Conservation (phyloP, 2,888 invertebrate species). For the Hemaris fuciformis region DNA sequence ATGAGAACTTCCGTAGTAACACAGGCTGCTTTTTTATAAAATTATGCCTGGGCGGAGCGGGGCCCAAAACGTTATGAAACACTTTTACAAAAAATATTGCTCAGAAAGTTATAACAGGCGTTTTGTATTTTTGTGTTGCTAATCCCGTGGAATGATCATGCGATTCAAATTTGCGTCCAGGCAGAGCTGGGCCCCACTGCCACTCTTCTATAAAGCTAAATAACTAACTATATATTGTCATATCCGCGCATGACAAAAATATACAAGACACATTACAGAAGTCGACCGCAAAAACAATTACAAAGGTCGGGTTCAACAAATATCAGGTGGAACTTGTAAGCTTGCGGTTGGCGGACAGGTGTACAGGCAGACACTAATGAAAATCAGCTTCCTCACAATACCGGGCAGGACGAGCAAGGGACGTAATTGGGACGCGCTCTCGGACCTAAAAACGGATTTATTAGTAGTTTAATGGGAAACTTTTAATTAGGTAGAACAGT, state of each 20-base stretch:
- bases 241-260: neutral
- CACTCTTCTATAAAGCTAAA: no score
- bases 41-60: no score
- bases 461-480: neutral
- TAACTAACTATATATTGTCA: neutral
- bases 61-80: no score
- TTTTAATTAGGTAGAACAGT: neutral
- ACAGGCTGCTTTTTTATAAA: no score
- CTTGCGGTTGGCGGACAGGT: constrained; percentile 14
- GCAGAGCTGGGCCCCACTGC: no score
- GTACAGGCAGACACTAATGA: constrained; percentile 15
- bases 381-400: constrained; percentile 15
- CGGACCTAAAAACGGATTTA: neutral
- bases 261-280: neutral
- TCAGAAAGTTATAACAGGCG: no score
- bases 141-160: no score
- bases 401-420: neutral
- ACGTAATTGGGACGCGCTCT: neutral
- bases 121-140: no score
- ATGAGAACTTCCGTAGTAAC: no score
- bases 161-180: no score
- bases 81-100: no score
- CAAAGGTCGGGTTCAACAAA: neutral
- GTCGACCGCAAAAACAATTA: constrained; percentile 12
- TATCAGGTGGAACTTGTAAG: constrained; percentile 12